Evolutionary conservation across 2,113 vertebrate species (phyloP), one percentile per base, ranked within the genome.

Genomic region (Ondatra zibethicus): DNA sequence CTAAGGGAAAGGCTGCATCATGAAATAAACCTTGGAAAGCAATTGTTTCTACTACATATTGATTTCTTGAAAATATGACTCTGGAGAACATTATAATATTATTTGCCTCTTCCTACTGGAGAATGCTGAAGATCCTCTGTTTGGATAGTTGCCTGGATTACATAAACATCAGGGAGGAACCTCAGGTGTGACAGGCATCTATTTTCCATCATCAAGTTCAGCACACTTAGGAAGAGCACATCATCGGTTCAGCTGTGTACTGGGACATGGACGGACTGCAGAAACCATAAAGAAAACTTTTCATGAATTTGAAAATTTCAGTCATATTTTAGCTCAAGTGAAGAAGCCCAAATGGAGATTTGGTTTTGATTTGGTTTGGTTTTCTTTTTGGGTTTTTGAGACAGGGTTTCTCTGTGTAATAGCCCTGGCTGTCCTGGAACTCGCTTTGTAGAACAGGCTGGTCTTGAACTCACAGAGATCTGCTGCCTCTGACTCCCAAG

Each of bases 11-110:
- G 47, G 42, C 94, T 93, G 72, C 55, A 61, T 47, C 86, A 92
- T 96, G 12, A 96, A 97, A 93, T 76, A 94, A 95, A 92, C 47
- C n/a, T 68, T 81, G 77, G 31, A 93, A 95, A 96, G 92, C 17
- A 91, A 55, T 12, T 88, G 17, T 72, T 90, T 92, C 76, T 84
- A 36, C 0, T 29, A 89, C 58, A 94, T 84, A 86, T 89, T 75
- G 89, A 80, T 94, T 95, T 94, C 4, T 25, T 86, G 25, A 88
- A 97, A 89, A 82, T 66, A 93, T 1, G 72, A 19, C 36, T 36
- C 92, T 63, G 7, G 39, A 61, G 82, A 92, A 82, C 73, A 14
- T 13, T 92, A 77, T 33, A 36, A 75, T 11, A 66, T 78, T 92
- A 13, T 81, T 82, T 63, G 16, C 45, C 7, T 76, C 89, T 89